phyloP scores from a whole-genome alignment of 2,797 vertebrate species.

The Tenualosa thibaudeaui region DNA sequence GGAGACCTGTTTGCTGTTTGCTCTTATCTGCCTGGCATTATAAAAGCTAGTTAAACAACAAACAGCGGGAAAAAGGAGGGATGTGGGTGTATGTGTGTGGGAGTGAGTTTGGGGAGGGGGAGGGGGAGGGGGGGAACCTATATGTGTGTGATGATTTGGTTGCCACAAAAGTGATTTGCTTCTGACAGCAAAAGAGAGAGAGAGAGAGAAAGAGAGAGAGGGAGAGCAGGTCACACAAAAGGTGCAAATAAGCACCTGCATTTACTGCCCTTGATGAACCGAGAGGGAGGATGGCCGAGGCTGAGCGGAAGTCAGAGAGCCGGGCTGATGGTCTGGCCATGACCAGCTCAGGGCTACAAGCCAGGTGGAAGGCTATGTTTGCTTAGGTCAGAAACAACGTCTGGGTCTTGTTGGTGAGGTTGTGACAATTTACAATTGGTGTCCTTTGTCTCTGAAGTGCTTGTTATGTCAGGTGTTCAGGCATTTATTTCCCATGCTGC shows the following conservation, averaged over 20 bases:
- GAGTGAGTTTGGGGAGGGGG: neutral
- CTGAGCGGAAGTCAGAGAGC: neutral
- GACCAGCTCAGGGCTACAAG: neutral
- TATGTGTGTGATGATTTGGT: slow-evolving; percentile 49
- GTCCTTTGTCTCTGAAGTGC: neutral
- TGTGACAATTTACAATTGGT: neutral
- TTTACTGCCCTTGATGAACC: slow-evolving; percentile 42
- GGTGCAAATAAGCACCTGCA: slow-evolving; percentile 43
- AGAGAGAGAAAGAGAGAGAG: slow-evolving; percentile 26
- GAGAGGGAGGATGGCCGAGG: slow-evolving; percentile 22
- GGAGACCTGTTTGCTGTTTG: slow-evolving; percentile 83
- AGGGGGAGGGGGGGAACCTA: neutral
- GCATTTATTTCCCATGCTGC: neutral
- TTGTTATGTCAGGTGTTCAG: neutral
- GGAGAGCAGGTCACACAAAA: slow-evolving; percentile 46
- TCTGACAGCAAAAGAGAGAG: slow-evolving; percentile 35
- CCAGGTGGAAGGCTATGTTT: neutral
- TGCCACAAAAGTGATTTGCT: slow-evolving; percentile 61
- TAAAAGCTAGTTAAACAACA: slow-evolving; percentile 68
- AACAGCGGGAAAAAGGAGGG: slow-evolving; percentile 17
- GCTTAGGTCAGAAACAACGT: neutral
- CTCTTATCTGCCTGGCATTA: slow-evolving; percentile 78
- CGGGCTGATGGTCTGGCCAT: neutral
- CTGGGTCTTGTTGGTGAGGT: neutral
- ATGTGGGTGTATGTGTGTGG: neutral